These are phyloP conservation scores for Rhopalosiphum maidis DNA, from an alignment of 1,140 invertebrate species.

Conservation along the genomic window DNA sequence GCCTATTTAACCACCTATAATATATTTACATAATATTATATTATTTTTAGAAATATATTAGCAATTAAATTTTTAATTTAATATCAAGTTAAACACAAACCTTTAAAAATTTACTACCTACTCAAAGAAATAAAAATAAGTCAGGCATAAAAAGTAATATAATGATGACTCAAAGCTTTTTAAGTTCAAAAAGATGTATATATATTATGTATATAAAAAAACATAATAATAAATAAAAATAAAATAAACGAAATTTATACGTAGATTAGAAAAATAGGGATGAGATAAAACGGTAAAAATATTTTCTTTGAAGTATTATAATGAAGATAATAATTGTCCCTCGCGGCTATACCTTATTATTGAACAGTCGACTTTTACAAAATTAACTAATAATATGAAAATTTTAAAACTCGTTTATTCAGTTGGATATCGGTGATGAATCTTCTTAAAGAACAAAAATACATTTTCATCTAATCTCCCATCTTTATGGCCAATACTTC, in stretches of 20 bases:
- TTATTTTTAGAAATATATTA: neutral
- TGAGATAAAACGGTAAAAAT: neutral
- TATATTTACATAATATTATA: neutral
- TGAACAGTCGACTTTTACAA: neutral
- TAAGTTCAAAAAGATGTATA: neutral
- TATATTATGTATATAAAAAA: neutral
- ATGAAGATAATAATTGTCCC: neutral
- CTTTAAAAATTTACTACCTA: neutral
- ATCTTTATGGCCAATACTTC: neutral
- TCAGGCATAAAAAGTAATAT: slow-evolving; percentile 7
- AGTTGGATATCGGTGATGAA: neutral
- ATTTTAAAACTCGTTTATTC: neutral
- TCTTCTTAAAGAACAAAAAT: neutral
- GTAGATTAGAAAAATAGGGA: neutral
- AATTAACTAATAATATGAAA: neutral
- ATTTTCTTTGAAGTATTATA: neutral
- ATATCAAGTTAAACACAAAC: neutral
- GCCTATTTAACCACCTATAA: neutral
- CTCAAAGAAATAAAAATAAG: neutral
- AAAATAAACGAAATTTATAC: neutral
- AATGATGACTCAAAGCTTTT: neutral
- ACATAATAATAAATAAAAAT: neutral
- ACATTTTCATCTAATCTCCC: neutral
- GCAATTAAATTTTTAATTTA: neutral
- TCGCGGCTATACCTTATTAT: neutral